Evolutionary conservation across 2,113 vertebrate species (phyloP), one percentile per base, ranked within the genome.

Genomic region (Eonycteris spelaea): DNA sequence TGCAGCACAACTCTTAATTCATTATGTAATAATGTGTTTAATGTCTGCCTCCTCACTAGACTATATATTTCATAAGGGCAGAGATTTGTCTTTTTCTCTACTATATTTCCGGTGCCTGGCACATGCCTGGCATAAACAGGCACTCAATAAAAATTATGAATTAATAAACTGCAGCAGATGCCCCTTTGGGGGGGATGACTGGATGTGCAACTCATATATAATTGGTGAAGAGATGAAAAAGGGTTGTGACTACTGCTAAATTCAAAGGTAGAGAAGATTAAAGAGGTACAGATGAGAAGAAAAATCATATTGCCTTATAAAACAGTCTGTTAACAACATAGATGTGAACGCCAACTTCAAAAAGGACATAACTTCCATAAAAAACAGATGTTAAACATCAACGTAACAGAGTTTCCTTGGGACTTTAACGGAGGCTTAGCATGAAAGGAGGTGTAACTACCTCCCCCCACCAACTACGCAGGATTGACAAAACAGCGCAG

Each of bases 391-490:
- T 86, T 92, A 97, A 92, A 65, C 78, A 83, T 79, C 80, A 92
- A 35, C 48, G 86, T 85, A 71, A 94, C 45, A 95, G 75, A 97
- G 84, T 71, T 97, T 83, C 73, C 75, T 88, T 98, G 79, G 6
- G 77, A 94, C 38, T 97, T 94, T 95, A 90, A 97, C 48, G 85
- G 84, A 97, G 51, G 67, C 71, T 97, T 94, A 95, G 61, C 78
- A 94, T 78, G 95, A 96, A 97, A 94, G 95, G 95, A 96, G 97
- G 96, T 14, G 11, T 88, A 94, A 95, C 94, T 97, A 97, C 94
- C 96, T 96, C 95, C 94, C 95, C 95, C 96, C 92, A 94, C 97
- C 97, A 98, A 95, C 96, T 97, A 97, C 95, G 86, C 94, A 97
- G 26, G 73, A 93, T 28, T 94, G 94, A 96, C 95, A 96, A 90